phyloP scores from a whole-genome alignment of 2,113 vertebrate genomes.

The Salminus brasiliensis region DNA sequence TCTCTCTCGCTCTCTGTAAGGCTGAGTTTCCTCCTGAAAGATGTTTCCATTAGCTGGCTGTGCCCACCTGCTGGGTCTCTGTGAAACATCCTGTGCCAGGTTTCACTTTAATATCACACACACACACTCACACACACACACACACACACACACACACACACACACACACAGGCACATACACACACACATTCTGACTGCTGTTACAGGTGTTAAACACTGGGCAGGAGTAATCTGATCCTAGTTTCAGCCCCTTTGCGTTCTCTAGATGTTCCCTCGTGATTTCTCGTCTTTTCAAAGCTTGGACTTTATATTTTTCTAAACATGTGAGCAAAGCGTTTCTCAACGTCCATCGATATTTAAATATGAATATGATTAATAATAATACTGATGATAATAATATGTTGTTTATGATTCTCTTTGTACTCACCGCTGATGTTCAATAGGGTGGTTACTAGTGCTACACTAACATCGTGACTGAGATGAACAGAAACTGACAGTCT shows the following conservation, averaged over 20 bases:
- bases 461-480: slow-evolving; percentile 5
- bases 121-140: slow-evolving; percentile 12
- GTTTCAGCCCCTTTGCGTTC: slow-evolving; percentile 21
- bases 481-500: background rate
- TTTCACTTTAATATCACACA: slow-evolving; percentile 29
- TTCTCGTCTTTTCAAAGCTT: slow-evolving; percentile 65
- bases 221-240: slow-evolving; percentile 16
- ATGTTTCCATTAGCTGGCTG: slow-evolving; percentile 43
- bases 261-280: slow-evolving; percentile 59
- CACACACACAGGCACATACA: slow-evolving; percentile 38
- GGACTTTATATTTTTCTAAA: slow-evolving; percentile 80
- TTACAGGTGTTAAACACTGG: background rate
- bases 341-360: slow-evolving; percentile 56
- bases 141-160: slow-evolving; percentile 21
- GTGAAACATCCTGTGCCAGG: slow-evolving; percentile 24
- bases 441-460: background rate
- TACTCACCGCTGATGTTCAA: slow-evolving; percentile 54
- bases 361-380: slow-evolving; percentile 38
- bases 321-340: slow-evolving; percentile 63
- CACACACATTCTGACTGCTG: slow-evolving; percentile 17
- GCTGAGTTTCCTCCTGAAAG: slow-evolving; percentile 29
- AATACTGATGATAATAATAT: slow-evolving; percentile 62
- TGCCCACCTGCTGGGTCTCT: slow-evolving; percentile 48
- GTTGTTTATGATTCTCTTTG: slow-evolving; percentile 66
- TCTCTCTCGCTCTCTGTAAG: background rate